Conservation (phyloP, 2,113 vertebrate genomes). For the Meleagris gallopavo region DNA sequence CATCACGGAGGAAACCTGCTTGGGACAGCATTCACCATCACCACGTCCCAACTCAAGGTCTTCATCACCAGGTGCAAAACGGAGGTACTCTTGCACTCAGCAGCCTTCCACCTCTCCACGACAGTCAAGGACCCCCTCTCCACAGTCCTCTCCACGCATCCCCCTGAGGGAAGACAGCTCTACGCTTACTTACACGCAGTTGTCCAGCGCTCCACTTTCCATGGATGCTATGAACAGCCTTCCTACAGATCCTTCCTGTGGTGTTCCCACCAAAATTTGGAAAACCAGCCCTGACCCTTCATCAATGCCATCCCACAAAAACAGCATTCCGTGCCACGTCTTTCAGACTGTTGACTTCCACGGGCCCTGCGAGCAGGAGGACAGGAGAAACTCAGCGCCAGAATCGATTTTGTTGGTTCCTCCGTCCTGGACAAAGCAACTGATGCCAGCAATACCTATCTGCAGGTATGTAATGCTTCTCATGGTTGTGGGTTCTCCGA, state of each 20-base stretch:
- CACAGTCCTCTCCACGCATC: constrained; percentile 79
- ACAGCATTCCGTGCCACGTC: constrained; percentile 79
- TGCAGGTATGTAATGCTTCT: constrained; percentile 86
- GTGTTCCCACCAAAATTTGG: constrained; percentile 92
- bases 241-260: constrained; percentile 78
- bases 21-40: constrained; percentile 89
- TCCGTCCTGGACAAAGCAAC: constrained; percentile 91
- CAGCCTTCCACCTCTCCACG: constrained; percentile 81
- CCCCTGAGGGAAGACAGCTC: constrained; percentile 79
- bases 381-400: constrained; percentile 83
- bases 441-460: constrained; percentile 88
- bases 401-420: constrained; percentile 92
- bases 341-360: constrained; percentile 86
- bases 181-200: constrained; percentile 68
- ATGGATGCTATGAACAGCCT: constrained; percentile 88
- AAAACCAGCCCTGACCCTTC: constrained; percentile 88
- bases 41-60: constrained; percentile 92
- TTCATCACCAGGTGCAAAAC: constrained; percentile 93
- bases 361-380: constrained; percentile 89
- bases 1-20: constrained; percentile 89
- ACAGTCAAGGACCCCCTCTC: constrained; percentile 93
- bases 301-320: constrained; percentile 84
- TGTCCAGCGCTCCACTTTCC: constrained; percentile 77
- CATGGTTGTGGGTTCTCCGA: not conserved
- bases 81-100: constrained; percentile 88